These are phyloP conservation scores for Tineola bisselliella DNA, from an alignment of 2,888 invertebrate genomes.

Conservation along the genomic window DNA sequence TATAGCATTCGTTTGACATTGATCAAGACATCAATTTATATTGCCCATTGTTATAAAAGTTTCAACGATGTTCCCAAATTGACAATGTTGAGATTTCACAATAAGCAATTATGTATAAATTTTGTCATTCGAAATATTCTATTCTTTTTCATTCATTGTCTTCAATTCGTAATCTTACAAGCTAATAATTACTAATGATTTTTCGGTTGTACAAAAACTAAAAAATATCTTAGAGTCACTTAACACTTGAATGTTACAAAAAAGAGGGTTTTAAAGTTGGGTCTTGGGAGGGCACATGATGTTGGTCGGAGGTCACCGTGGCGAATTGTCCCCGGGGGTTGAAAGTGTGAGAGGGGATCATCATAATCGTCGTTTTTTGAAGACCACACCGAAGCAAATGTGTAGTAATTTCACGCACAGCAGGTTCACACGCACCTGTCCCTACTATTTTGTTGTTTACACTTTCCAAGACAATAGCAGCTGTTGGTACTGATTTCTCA, in stretches of 20 bases:
- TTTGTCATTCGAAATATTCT: background rate
- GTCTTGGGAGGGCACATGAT: conserved; percentile 38
- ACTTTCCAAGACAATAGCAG: background rate
- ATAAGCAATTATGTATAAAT: conserved; percentile 5
- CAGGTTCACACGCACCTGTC: conserved; percentile 56
- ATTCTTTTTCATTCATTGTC: background rate
- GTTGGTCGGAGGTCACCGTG: conserved; percentile 47
- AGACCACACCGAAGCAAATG: conserved; percentile 64
- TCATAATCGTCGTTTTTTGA: conserved; percentile 49
- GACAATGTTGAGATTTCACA: conserved; percentile 32
- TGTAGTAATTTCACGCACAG: conserved; percentile 61
- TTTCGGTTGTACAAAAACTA: background rate
- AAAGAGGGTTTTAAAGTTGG: background rate
- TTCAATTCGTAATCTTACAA: too few species aligned
- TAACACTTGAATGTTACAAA: background rate
- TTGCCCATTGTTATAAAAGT: conserved; percentile 37
- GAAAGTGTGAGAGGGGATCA: conserved; percentile 44
- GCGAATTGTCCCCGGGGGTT: conserved; percentile 53
- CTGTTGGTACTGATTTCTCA: background rate
- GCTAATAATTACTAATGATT: too few species aligned
- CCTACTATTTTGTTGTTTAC: conserved; percentile 38
- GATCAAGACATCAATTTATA: conserved; percentile 37
- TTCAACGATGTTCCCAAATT: conserved; percentile 7
- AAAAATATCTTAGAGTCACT: background rate
- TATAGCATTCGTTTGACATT: conserved; percentile 24